Evolutionary conservation across 2,888 invertebrate genomes (phyloP).

Genomic region (Patella ulyssiponensis): DNA sequence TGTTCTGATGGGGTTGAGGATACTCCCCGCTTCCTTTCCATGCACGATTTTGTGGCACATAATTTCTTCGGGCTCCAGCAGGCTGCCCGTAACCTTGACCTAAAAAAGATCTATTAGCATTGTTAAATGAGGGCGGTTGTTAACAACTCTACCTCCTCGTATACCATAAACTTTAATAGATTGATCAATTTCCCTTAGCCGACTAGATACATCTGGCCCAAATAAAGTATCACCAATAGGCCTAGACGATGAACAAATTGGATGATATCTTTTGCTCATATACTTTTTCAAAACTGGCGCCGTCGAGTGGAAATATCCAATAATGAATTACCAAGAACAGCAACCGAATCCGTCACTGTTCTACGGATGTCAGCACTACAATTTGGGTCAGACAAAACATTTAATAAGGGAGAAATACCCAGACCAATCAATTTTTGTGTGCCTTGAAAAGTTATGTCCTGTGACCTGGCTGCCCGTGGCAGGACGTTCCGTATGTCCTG

Average conservation of each 20-base stretch:
- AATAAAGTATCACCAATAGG: not conserved
- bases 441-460: not conserved
- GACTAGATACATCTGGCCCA: not conserved
- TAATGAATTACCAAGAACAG: not conserved
- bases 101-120: not conserved
- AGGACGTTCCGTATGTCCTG: not conserved
- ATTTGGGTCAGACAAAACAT: not conserved
- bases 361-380: not conserved
- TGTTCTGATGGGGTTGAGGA: too few species aligned
- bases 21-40: too few species aligned
- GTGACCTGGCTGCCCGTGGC: not conserved
- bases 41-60: too few species aligned
- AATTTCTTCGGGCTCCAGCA: not conserved
- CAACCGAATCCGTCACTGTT: not conserved
- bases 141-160: not conserved
- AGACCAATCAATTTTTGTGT: not conserved
- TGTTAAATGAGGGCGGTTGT: not conserved
- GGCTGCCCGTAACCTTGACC: not conserved
- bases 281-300: not conserved
- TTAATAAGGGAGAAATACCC: not conserved
- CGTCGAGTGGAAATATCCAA: not conserved
- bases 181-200: not conserved
- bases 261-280: not conserved
- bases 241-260: not conserved
- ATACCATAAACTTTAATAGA: not conserved